Base-by-base conservation (phyloP, 2,113 vertebrate species). In the Plotosus lineatus region DNA sequence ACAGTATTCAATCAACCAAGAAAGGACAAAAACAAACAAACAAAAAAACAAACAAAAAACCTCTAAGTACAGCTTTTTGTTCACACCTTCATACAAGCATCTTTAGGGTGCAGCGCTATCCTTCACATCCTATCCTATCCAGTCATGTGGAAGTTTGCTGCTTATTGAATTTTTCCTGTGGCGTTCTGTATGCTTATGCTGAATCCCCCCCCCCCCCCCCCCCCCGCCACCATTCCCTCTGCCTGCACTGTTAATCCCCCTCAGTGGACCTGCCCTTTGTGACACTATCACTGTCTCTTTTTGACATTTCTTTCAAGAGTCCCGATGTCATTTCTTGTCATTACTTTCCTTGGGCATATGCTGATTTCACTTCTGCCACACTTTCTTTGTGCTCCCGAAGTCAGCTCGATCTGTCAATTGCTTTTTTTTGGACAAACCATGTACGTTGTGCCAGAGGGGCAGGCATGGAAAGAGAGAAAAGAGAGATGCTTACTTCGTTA, bases 241-340 rank as follows among this genome's bases (percentile, higher is more conserved):
- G 88, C 89, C 92, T 90, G 88, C 84, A 77, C 88, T 89, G 90
- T 93, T 91, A 92, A 93, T 93, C 91, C 90, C 89, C 83, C 86
- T 77, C 79, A 85, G 87, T 87, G 90, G 88, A 88, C 91, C 88
- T 90, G 89, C 84, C 88, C 88, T 89, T 63, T 58, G 81, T 89
- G 91, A 87, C 89, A 88, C 88, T 88, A 88, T 87, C 86, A 88
- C 89, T 88, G 87, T 89, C 89, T 89, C 89, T 88, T 87, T 89
- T 89, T 89, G 90, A 11, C n/a, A 26, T 68, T 46, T 66, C 90
- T 88, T 91, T 89, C 88, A 89, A 88, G 83, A 87, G 84, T 87
- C 85, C 84, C 84, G 89, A 90, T 91, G 89, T 90, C 87, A 88
- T 92, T 90, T 91, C 88, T 89, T 88, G 86, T 90, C 86, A 89